phyloP scores from a whole-genome alignment of 2,113 vertebrate genomes.

The Nibea albiflora region DNA sequence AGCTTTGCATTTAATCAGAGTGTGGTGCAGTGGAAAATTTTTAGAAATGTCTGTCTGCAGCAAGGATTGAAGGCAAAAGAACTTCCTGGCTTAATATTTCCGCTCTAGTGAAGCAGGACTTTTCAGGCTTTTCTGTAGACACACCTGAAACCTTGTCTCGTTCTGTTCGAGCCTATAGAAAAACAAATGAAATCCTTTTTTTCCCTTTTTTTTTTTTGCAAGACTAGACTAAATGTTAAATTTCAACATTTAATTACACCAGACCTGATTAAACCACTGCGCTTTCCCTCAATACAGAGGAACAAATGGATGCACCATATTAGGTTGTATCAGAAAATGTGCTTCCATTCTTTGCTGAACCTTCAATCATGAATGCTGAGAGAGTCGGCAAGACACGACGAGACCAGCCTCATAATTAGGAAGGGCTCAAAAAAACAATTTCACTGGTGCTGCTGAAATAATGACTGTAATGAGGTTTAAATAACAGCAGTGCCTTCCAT shows the following conservation, averaged over 20 bases:
- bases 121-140: constrained; percentile 27
- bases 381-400: constrained; percentile 38
- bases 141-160: constrained; percentile 24
- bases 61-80: constrained; percentile 23
- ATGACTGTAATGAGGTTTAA: constrained; percentile 62
- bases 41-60: constrained; percentile 48
- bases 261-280: constrained; percentile 59
- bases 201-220: constrained; percentile 9
- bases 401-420: constrained; percentile 71
- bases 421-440: constrained; percentile 61
- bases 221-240: constrained; percentile 56
- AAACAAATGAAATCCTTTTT: constrained; percentile 46
- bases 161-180: constrained; percentile 28
- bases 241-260: constrained; percentile 73
- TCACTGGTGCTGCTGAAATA: constrained; percentile 52
- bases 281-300: constrained; percentile 35
- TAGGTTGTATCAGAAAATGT: constrained; percentile 67
- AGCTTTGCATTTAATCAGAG: constrained; percentile 48
- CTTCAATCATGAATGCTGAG: constrained; percentile 64
- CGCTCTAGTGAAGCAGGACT: constrained; percentile 60
- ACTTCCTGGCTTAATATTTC: constrained; percentile 44
- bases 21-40: constrained; percentile 32
- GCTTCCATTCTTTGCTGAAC: constrained; percentile 62
- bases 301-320: constrained; percentile 58
- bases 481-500: constrained; percentile 33